These are phyloP conservation scores for Periophthalmus magnuspinnatus DNA, from an alignment of 2,797 vertebrate species.

Conservation along the genomic window DNA sequence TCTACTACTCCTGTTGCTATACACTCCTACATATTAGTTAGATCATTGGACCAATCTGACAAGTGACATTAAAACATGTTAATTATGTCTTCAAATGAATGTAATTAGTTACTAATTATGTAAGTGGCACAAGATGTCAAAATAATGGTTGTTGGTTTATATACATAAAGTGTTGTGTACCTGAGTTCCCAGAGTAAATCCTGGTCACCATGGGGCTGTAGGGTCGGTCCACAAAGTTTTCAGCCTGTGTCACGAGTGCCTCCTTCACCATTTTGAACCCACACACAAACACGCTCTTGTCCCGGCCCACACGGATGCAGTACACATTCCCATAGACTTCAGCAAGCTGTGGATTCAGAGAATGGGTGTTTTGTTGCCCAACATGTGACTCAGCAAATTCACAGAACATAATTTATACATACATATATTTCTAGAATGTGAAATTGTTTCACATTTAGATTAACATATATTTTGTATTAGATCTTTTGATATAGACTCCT, in stretches of 20 bases:
- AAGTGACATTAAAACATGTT: too few species aligned
- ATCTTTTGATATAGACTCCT: neutral
- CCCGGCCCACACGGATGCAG: conserved; percentile 58
- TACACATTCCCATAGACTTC: conserved; percentile 81
- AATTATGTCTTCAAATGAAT: too few species aligned
- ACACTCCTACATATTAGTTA: too few species aligned
- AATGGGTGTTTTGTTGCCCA: conserved; percentile 40
- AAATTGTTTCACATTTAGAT: neutral
- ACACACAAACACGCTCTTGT: conserved; percentile 67
- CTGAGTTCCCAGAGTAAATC: conserved; percentile 66
- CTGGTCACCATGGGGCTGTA: conserved; percentile 45
- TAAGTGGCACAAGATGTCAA: too few species aligned
- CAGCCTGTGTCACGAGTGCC: conserved; percentile 77
- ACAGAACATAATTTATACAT: neutral
- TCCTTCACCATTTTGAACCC: conserved; percentile 82
- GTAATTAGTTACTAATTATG: too few species aligned
- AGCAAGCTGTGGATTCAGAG: conserved; percentile 66
- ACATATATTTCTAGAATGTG: neutral
- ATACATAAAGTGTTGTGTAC: conserved; percentile 59
- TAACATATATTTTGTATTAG: neutral
- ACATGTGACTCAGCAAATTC: conserved; percentile 48
- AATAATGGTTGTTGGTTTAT: too few species aligned
- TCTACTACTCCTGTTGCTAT: too few species aligned
- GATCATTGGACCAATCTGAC: too few species aligned
- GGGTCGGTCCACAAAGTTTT: conserved; percentile 80